These are phyloP conservation scores for Peromyscus polionotus DNA, from an alignment of 2,113 vertebrate species.

Conservation along the genomic window DNA sequence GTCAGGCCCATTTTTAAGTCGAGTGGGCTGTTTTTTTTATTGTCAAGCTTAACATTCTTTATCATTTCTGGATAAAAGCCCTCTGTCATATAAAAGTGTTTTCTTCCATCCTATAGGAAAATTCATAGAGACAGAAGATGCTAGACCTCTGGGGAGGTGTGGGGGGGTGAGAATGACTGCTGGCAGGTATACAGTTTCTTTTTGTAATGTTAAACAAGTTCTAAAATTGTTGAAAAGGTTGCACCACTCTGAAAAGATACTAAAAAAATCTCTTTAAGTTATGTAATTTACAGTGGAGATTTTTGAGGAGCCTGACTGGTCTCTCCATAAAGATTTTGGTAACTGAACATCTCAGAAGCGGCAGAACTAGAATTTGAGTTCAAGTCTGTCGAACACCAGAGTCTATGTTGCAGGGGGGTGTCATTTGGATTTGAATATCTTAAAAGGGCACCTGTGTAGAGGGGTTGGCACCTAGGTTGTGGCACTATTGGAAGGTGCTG, in stretches of 20 bases:
- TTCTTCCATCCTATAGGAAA: background rate
- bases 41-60: background rate
- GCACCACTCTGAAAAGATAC: background rate
- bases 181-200: background rate
- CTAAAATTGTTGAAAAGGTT: conserved; percentile 13
- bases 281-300: background rate
- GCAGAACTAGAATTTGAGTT: background rate
- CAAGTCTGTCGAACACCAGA: background rate
- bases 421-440: background rate
- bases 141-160: background rate
- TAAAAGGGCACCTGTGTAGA: background rate
- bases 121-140: background rate
- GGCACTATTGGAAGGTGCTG: background rate
- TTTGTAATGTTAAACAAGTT: background rate
- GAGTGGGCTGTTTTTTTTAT: background rate
- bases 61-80: background rate
- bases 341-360: background rate
- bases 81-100: background rate
- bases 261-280: background rate
- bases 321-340: background rate
- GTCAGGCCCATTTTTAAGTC: conserved; percentile 5
- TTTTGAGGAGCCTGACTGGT: background rate
- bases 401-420: background rate
- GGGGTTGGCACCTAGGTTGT: background rate
- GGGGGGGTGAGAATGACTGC: background rate